Conservation (phyloP, 2,113 vertebrate species). For the Cavia aperea region DNA sequence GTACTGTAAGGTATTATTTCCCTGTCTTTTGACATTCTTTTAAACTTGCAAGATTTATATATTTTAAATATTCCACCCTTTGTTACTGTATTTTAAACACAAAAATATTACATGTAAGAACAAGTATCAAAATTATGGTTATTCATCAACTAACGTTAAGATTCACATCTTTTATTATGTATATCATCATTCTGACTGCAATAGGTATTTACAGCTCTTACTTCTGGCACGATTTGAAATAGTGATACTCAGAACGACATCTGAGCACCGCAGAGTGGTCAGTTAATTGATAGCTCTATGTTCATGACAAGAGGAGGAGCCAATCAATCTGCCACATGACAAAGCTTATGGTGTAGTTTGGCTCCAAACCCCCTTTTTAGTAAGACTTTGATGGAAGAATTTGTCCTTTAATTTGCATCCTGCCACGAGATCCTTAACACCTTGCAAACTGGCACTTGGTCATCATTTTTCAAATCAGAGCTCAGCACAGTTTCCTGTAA, state of each 20-base stretch:
- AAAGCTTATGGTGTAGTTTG: neutral
- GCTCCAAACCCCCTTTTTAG: neutral
- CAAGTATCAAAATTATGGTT: neutral
- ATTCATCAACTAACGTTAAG: neutral
- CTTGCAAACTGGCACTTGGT: neutral
- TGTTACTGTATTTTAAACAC: neutral
- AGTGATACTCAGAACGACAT: neutral
- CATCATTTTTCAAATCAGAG: neutral
- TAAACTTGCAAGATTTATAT: neutral
- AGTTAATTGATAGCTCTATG: neutral
- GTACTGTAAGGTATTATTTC: neutral
- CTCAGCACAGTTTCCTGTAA: neutral
- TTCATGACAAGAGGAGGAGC: neutral
- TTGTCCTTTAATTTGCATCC: neutral
- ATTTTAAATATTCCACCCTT: neutral
- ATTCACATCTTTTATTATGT: neutral
- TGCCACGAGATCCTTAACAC: neutral
- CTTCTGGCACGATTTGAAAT: neutral
- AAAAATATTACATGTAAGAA: neutral
- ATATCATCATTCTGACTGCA: neutral
- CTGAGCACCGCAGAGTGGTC: neutral
- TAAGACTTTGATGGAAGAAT: neutral
- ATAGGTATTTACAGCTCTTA: neutral
- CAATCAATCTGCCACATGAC: neutral
- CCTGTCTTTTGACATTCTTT: neutral